Evolutionary conservation across 2,113 vertebrate genomes (phyloP), one percentile per base, ranked within the genome.

Genomic region (Colossoma macropomum): DNA sequence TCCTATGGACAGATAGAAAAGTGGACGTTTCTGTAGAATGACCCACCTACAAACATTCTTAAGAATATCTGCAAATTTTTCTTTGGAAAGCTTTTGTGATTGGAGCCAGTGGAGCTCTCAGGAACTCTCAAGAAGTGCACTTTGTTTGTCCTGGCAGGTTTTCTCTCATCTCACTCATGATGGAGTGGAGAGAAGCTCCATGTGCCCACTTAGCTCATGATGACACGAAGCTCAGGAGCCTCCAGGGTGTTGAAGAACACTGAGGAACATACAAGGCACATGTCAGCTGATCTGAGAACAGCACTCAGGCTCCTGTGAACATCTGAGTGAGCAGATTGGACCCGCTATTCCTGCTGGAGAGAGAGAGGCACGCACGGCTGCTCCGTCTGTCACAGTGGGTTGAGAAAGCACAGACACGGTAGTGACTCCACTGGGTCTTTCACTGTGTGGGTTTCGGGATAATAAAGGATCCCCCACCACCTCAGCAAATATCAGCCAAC

Each of bases 241-340:
- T 78, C 19, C 77, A 9, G 16, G 13, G 41, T 41, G 27, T 45
- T 63, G 15, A 60, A 27, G 75, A 63, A 71, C 21, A 79, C 56
- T 63, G 15, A 60, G 52, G 66, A 63, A 71, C 21, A 79, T 84
- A 86, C 77, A 85, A 81, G 82, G 27, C 56, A 87, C 77, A 76
- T 89, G 90, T 78, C 23, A 81, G 60, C 56, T 73, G 27, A 23
- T 50, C 19, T 69, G 65, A 41, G 69, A 34, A n/a, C 66, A 71
- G 38, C 25, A 45, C 66, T 77, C 65, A 32, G 45, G 25, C 41
- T 90, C 81, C 87, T 87, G 77, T 86, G 86, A 90, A 92, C 91
- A 92, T 91, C 87, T 90, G 90, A 93, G 85, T 86, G 90, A 92
- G 90, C 92, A 94, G 90, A 92, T 90, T 89, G 91, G 88, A 87